Evolutionary conservation across 2,113 vertebrate species (phyloP).

Genomic region (Accipiter virgatus): DNA sequence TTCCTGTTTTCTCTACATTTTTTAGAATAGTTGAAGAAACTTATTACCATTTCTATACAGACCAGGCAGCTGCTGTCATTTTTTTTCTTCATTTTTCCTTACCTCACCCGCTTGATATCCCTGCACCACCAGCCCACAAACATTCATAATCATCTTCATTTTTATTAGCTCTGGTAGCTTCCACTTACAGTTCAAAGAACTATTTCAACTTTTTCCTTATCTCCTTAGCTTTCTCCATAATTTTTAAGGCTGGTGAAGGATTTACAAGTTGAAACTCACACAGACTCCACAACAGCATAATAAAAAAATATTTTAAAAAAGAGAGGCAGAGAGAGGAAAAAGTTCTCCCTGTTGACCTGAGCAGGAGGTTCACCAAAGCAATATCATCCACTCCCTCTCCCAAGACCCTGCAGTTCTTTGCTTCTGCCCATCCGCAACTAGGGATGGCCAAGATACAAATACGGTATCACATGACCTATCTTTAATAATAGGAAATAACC

Average conservation of each 20-base stretch:
- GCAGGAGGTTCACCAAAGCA: neutral
- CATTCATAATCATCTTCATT: neutral
- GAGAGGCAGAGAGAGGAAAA: neutral
- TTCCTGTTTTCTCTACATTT: neutral
- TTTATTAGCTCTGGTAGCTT: neutral
- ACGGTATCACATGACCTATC: neutral
- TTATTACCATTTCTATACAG: neutral
- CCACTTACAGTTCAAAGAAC: neutral
- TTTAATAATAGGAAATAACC: neutral
- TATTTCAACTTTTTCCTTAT: neutral
- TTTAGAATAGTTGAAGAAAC: neutral
- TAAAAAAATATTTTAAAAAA: fast-evolving
- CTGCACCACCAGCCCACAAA: neutral
- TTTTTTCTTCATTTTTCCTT: neutral
- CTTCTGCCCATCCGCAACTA: neutral
- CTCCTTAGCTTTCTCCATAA: neutral
- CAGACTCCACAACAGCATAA: neutral
- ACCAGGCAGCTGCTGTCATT: neutral
- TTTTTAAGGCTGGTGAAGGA: neutral
- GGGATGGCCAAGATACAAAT: neutral
- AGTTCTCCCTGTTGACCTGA: neutral
- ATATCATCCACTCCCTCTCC: neutral
- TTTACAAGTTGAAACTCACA: neutral
- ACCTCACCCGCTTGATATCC: fast-evolving
- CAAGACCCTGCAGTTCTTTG: neutral